Evolutionary conservation across 2,888 invertebrate species (phyloP).

Genomic region (Hybos culiciformis): DNA sequence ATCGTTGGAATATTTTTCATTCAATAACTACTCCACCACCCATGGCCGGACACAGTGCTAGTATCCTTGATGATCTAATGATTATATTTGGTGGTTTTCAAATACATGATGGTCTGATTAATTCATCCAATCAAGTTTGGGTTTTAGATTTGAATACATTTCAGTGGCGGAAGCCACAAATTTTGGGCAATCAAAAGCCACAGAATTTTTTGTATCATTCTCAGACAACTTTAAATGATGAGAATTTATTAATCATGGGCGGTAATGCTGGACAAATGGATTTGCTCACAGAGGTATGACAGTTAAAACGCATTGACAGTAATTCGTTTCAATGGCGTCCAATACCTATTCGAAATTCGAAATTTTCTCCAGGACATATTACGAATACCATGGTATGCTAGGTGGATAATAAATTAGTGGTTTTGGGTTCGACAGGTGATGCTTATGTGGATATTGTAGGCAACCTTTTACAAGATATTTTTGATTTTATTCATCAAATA

Average conservation of each 20-base stretch:
- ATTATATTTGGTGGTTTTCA: slow-evolving; percentile 65
- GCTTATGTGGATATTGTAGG: no score
- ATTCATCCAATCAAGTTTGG: slow-evolving; percentile 74
- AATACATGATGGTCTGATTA: slow-evolving; percentile 36
- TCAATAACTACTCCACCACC: slow-evolving; percentile 27
- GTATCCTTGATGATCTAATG: slow-evolving; percentile 69
- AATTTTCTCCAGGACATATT: slow-evolving; percentile 71
- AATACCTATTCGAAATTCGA: slow-evolving; percentile 59
- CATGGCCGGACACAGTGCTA: slow-evolving; percentile 87
- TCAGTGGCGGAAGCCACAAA: slow-evolving; percentile 64
- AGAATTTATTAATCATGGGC: slow-evolving; percentile 66
- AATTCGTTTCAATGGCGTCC: slow-evolving; percentile 61
- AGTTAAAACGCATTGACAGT: slow-evolving; percentile 64
- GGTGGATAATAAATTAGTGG: slow-evolving; percentile 62
- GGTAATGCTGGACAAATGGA: slow-evolving; percentile 80
- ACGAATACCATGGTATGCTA: slow-evolving; percentile 89
- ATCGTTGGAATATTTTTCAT: slow-evolving; percentile 51
- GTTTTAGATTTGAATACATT: slow-evolving; percentile 64
- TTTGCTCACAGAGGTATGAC: slow-evolving; percentile 83
- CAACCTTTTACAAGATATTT: no score
- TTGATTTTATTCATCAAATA: not conserved
- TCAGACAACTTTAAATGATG: slow-evolving; percentile 66
- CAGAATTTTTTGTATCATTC: slow-evolving; percentile 85
- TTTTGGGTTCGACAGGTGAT: slow-evolving; percentile 39
- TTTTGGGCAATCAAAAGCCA: slow-evolving; percentile 48